These are phyloP conservation scores for Pygoscelis adeliae DNA, from an alignment of 2,113 vertebrate species.

Conservation along the genomic window DNA sequence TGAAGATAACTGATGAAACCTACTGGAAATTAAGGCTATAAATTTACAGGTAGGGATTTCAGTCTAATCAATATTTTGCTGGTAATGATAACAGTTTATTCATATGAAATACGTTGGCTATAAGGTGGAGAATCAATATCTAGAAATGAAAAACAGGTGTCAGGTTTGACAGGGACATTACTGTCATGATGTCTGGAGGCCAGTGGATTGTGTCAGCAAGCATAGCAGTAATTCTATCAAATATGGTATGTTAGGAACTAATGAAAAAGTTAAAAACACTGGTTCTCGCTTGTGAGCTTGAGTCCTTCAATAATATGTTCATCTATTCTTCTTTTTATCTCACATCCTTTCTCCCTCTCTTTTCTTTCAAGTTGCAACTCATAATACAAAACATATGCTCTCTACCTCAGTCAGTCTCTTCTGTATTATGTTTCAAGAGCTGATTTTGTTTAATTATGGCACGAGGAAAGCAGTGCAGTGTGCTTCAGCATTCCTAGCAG, in stretches of 20 bases:
- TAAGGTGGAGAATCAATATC: conserved; percentile 69
- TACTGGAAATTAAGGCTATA: conserved; percentile 75
- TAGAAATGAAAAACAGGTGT: conserved; percentile 73
- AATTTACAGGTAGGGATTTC: conserved; percentile 70
- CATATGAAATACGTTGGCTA: conserved; percentile 59
- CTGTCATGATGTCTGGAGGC: conserved; percentile 45
- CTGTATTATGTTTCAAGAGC: not conserved
- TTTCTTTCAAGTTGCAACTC: not conserved
- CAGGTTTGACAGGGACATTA: conserved; percentile 61
- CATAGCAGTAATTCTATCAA: conserved; percentile 60
- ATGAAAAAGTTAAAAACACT: conserved; percentile 51
- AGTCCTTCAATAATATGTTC: not conserved
- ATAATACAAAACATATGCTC: not conserved
- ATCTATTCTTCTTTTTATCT: not conserved
- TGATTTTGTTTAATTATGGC: not conserved
- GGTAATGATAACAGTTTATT: conserved; percentile 72
- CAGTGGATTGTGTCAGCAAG: conserved; percentile 53
- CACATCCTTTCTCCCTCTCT: not conserved
- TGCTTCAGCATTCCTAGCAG: not conserved
- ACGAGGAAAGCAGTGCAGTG: not conserved
- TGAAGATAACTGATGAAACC: conserved; percentile 64
- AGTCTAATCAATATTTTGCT: conserved; percentile 77
- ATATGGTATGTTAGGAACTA: conserved; percentile 41
- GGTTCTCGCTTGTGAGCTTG: not conserved
- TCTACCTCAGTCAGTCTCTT: not conserved